phyloP scores from a whole-genome alignment of 2,888 invertebrate species.

The Plebejus melissa region DNA sequence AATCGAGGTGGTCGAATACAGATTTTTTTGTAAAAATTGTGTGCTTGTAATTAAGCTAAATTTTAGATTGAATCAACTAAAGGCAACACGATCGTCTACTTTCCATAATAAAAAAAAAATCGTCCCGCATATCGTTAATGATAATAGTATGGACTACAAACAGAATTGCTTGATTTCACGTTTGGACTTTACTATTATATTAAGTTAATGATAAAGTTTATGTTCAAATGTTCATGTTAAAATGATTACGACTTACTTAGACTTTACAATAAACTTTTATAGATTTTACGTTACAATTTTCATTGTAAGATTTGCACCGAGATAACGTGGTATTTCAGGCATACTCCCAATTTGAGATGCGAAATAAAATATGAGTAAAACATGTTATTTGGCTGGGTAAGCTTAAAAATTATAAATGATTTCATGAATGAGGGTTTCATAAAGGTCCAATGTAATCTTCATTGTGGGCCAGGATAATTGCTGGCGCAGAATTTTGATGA shows the following conservation, averaged over 20 bases:
- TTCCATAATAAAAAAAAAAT: not conserved
- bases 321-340: not conserved
- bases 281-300: not conserved
- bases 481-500: conserved; percentile 24
- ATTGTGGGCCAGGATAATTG: conserved; percentile 19
- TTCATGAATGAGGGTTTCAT: conserved; percentile 16
- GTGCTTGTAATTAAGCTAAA: not conserved
- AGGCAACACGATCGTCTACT: not conserved
- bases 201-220: too few relatives aligned
- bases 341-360: not conserved
- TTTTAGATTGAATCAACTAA: not conserved
- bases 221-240: too few relatives aligned
- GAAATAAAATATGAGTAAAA: not conserved
- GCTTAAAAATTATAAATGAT: conserved; percentile 15
- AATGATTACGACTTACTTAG: not conserved
- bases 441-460: conserved; percentile 11
- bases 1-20: too few relatives aligned
- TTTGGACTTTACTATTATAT: not conserved
- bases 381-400: not conserved
- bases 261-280: too few relatives aligned
- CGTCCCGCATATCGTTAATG: not conserved
- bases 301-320: not conserved
- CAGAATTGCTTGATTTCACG: too few relatives aligned
- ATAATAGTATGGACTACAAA: too few relatives aligned
- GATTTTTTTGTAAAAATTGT: not conserved